These are phyloP conservation scores for Eurois occulta DNA, from an alignment of 2,888 invertebrate species.

Conservation along the genomic window DNA sequence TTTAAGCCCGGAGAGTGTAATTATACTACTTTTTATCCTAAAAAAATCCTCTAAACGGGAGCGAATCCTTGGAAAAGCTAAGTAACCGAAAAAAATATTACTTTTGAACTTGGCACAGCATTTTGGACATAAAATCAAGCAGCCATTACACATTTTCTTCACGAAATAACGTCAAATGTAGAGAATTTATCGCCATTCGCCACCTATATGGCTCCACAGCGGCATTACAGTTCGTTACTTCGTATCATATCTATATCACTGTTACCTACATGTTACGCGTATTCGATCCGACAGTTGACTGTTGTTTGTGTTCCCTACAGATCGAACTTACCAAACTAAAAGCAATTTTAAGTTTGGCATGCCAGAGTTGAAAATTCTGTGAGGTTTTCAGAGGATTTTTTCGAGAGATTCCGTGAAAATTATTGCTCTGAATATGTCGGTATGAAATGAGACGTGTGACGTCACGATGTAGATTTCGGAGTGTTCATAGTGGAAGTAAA, in stretches of 20 bases:
- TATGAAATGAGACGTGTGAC: constrained; percentile 63
- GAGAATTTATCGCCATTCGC: constrained; percentile 56
- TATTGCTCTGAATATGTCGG: constrained; percentile 55
- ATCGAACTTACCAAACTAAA: constrained; percentile 42
- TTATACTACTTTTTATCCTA: background rate
- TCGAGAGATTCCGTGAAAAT: constrained; percentile 39
- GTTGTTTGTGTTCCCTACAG: constrained; percentile 61
- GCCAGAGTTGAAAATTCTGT: constrained; percentile 30
- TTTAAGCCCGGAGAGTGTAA: background rate
- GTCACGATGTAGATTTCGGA: constrained; percentile 33
- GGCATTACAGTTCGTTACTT: constrained; percentile 84
- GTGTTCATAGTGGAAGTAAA: constrained; percentile 31
- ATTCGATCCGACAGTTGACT: constrained; percentile 66
- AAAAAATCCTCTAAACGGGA: background rate
- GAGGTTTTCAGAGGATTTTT: constrained; percentile 13
- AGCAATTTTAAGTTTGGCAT: constrained; percentile 11
- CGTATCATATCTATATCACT: constrained; percentile 82
- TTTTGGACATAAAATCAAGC: constrained; percentile 11
- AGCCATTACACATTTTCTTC: constrained; percentile 19
- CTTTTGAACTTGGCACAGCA: background rate
- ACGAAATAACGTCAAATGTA: constrained; percentile 19
- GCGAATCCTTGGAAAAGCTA: background rate
- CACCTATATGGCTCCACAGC: constrained; percentile 66
- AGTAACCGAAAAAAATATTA: background rate
- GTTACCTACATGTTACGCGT: constrained; percentile 69